phyloP scores from a whole-genome alignment of 2,113 vertebrate genomes.

The Columbina picui region DNA sequence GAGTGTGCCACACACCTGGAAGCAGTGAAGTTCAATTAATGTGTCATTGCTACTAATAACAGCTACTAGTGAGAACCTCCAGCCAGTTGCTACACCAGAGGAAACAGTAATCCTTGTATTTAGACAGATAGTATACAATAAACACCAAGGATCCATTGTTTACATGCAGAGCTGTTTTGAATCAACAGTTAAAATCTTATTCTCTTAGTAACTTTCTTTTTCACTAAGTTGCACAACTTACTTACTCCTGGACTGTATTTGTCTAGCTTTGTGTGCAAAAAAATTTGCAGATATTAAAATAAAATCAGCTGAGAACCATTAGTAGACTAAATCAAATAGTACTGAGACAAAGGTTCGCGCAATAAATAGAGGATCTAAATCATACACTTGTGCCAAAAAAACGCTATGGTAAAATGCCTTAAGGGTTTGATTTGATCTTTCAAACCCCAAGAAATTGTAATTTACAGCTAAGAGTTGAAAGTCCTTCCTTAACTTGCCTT shows the following conservation, averaged over 20 bases:
- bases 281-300: constrained; percentile 58
- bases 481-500: background rate
- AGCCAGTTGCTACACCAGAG: constrained; percentile 48
- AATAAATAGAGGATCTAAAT: constrained; percentile 45
- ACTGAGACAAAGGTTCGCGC: constrained; percentile 15
- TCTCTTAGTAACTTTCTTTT: background rate
- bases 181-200: constrained; percentile 11
- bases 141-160: constrained; percentile 49
- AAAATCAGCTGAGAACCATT: constrained; percentile 35
- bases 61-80: constrained; percentile 76
- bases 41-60: constrained; percentile 77
- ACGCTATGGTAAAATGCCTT: background rate
- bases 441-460: constrained; percentile 26
- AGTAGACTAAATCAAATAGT: constrained; percentile 20
- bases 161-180: background rate
- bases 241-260: background rate
- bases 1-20: constrained; percentile 84
- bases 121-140: constrained; percentile 33
- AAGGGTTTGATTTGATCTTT: constrained; percentile 51
- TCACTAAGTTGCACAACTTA: background rate
- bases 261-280: background rate
- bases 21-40: constrained; percentile 82
- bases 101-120: constrained; percentile 47
- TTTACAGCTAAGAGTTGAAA: background rate
- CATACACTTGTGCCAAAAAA: background rate